Evolutionary conservation across 1,140 invertebrate genomes (phyloP).

Genomic region (Drosophila athabasca): DNA sequence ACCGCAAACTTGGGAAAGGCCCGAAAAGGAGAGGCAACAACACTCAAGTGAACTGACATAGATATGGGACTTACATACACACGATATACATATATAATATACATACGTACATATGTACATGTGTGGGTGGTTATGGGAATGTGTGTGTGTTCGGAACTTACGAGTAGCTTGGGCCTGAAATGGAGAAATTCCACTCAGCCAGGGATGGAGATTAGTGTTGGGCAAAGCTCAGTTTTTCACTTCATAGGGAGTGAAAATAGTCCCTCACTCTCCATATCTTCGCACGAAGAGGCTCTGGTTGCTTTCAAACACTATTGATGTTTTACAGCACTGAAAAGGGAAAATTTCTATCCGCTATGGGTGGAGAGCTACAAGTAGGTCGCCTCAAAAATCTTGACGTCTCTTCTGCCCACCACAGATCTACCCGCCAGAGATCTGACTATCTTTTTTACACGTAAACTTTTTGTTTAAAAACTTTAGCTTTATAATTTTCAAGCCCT

Average conservation of each 20-base stretch:
- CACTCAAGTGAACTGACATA: constrained; percentile 57
- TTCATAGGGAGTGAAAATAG: no score
- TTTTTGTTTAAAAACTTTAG: constrained; percentile 2
- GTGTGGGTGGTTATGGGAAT: no score
- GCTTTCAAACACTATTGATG: background rate
- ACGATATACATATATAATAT: constrained; percentile 3
- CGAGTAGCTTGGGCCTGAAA: constrained; percentile 25
- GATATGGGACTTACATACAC: constrained; percentile 16
- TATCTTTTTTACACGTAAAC: background rate
- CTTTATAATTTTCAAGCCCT: constrained; percentile 6
- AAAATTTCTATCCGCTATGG: no score
- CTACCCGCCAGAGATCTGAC: no score
- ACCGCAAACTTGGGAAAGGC: constrained; percentile 66
- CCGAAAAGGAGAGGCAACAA: constrained; percentile 35
- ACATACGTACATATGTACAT: background rate
- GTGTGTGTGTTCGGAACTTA: constrained; percentile 1
- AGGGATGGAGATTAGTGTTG: constrained; percentile 16
- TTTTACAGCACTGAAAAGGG: no score
- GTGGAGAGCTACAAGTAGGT: no score
- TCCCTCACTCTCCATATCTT: no score
- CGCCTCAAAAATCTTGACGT: no score
- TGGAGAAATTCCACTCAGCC: constrained; percentile 3
- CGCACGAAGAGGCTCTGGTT: no score
- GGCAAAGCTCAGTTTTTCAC: no score
- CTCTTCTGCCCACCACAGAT: no score